phyloP scores from a whole-genome alignment of 2,113 vertebrate species.

The Vanacampus margaritifer region DNA sequence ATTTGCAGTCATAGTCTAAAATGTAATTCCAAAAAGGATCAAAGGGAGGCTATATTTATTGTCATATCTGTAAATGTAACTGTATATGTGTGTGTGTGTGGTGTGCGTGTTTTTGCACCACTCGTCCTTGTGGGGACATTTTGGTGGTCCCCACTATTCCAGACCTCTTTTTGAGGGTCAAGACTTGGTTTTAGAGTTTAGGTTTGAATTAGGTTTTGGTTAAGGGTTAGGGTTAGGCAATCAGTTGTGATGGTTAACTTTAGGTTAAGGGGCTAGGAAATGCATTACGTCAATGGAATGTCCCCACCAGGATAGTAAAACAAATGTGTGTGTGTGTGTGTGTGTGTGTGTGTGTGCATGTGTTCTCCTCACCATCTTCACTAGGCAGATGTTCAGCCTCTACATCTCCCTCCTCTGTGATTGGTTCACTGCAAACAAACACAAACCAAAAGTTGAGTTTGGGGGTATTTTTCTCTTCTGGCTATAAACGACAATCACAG shows the following conservation, averaged over 20 bases:
- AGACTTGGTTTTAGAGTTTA: too few relatives aligned
- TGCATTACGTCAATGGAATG: too few relatives aligned
- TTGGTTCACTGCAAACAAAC: constrained; percentile 69
- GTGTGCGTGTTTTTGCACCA: too few relatives aligned
- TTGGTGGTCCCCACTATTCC: too few relatives aligned
- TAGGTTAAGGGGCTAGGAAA: too few relatives aligned
- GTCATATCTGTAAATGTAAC: neutral
- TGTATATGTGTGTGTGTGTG: neutral
- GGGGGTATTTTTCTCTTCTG: constrained; percentile 7
- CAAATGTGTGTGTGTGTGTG: too few relatives aligned
- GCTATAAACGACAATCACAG: neutral
- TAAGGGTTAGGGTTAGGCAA: too few relatives aligned
- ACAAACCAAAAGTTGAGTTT: constrained; percentile 11
- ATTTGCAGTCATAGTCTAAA: neutral
- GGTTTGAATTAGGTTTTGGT: too few relatives aligned
- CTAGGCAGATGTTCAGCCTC: constrained; percentile 68
- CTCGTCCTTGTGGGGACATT: too few relatives aligned
- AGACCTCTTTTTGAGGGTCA: too few relatives aligned
- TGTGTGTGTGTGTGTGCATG: constrained; percentile 1
- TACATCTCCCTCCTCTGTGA: constrained; percentile 75
- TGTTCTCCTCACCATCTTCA: constrained; percentile 68
- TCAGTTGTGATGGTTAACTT: too few relatives aligned
- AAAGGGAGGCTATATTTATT: neutral
- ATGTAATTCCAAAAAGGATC: neutral
- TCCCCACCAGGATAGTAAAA: too few relatives aligned